phyloP scores from a whole-genome alignment of 2,797 vertebrate genomes.

The Rhinophrynus dorsalis region DNA sequence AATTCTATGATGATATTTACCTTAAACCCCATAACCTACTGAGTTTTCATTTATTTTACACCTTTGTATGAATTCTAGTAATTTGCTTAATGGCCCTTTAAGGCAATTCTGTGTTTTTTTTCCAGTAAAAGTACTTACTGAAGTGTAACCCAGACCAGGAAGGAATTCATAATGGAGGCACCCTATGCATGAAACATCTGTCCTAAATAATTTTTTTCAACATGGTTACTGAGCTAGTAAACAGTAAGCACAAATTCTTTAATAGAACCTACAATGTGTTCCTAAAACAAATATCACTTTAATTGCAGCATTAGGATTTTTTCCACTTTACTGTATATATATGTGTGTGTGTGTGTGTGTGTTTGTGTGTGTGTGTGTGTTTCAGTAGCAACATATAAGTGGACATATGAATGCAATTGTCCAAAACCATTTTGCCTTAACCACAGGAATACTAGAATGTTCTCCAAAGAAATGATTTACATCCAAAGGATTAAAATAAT shows the following conservation, averaged over 20 bases:
- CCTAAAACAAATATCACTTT: conserved; percentile 14
- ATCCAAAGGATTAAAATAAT: too few species aligned
- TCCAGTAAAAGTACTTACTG: conserved; percentile 34
- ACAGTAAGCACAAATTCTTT: conserved; percentile 16
- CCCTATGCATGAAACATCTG: conserved; percentile 28
- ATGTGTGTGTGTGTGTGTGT: too few species aligned
- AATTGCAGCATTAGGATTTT: conserved; percentile 10
- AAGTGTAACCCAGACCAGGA: conserved; percentile 24
- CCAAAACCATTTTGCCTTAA: too few species aligned
- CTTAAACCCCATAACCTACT: conserved; percentile 26
- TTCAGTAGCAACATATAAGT: too few species aligned
- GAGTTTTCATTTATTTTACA: conserved; percentile 29
- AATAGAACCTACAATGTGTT: conserved; percentile 13
- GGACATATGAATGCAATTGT: too few species aligned
- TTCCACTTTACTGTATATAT: too few species aligned
- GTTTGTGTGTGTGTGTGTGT: too few species aligned
- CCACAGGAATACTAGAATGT: too few species aligned
- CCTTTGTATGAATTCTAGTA: conserved; percentile 34
- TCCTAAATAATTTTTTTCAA: conserved; percentile 20
- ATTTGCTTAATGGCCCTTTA: conserved; percentile 42
- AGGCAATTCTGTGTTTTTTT: conserved; percentile 27
- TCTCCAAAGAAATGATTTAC: too few species aligned
- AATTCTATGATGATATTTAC: conserved; percentile 29
- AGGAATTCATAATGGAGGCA: conserved; percentile 39
- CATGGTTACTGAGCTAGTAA: conserved; percentile 1